A percentile compares a stretch with the other conserved stretches of the same genome.
These are phyloP conservation scores for Phrynocephalus guinanensis DNA, from an alignment of 2,797 vertebrate genomes.

Conservation along the genomic window DNA sequence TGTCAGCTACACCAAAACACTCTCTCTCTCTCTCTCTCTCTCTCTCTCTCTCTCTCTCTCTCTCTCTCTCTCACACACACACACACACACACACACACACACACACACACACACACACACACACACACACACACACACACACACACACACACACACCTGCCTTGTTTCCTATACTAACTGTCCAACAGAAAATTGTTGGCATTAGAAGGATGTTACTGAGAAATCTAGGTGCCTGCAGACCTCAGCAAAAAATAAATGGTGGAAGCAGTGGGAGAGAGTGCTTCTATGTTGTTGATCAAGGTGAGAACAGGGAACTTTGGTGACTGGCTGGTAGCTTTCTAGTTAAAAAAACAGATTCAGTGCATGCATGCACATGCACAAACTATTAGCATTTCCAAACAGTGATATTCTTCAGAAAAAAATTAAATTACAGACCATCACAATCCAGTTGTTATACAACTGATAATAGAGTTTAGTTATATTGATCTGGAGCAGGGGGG, in stretches of 20 bases:
- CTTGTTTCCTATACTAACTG: not conserved
- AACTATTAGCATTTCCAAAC: not conserved
- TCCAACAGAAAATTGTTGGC: not conserved
- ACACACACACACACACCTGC: not conserved
- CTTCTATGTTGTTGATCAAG: slow-evolving; percentile 26
- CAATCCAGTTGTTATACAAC: accelerated
- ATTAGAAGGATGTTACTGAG: not conserved
- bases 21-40: not conserved
- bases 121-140: not conserved
- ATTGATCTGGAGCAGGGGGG: accelerated
- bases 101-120: not conserved
- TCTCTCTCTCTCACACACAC: not conserved
- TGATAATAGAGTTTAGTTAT: not conserved
- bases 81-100: not conserved
- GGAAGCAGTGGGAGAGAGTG: not conserved
- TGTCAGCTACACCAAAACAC: not conserved
- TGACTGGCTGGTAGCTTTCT: accelerated
- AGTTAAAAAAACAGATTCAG: not conserved
- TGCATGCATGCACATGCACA: not conserved
- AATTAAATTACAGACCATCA: not conserved
- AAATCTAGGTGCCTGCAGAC: slow-evolving; percentile 41
- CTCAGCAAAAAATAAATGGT: slow-evolving; percentile 40
- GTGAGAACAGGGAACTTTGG: not conserved
- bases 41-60: not conserved
- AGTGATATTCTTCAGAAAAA: not conserved